A percentile compares a stretch with the other conserved stretches of the same genome.
Conservation (phyloP, 2,113 vertebrate species). For the Ptilorrhoa leucosticta region DNA sequence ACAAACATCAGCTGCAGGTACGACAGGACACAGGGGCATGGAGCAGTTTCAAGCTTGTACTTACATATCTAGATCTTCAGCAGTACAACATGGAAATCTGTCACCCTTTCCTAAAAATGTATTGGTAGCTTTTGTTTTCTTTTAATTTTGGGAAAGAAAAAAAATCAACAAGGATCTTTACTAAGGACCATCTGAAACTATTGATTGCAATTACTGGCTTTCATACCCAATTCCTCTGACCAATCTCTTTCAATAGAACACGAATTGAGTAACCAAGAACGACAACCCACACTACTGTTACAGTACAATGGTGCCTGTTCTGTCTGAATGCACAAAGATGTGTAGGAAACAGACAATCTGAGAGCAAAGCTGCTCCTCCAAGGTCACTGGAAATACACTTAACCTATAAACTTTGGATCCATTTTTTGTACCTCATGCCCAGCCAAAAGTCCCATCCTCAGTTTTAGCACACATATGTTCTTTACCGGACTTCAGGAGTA, state of each 20-base stretch:
- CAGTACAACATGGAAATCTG: neutral
- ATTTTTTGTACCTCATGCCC: neutral
- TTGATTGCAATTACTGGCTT: neutral
- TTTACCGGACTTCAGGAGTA: neutral
- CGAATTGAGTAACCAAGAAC: accelerated
- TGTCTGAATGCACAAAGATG: neutral
- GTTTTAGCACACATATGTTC: neutral
- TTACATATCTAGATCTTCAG: neutral
- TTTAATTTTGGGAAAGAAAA: neutral
- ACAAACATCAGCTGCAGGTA: neutral
- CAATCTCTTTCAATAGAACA: neutral
- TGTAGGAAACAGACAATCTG: neutral
- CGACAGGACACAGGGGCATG: neutral
- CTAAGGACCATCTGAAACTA: neutral
- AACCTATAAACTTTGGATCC: neutral
- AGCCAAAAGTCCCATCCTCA: neutral
- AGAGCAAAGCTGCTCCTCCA: neutral
- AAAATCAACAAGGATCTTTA: neutral
- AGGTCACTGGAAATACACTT: neutral
- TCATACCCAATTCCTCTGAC: neutral
- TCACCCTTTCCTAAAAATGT: neutral
- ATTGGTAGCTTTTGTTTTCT: neutral
- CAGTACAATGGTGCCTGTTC: neutral
- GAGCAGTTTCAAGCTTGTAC: neutral
- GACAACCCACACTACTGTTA: neutral